Evolutionary conservation across 2,888 invertebrate species (phyloP), one percentile per base, ranked within the genome.

Genomic region (Apoda limacodes): DNA sequence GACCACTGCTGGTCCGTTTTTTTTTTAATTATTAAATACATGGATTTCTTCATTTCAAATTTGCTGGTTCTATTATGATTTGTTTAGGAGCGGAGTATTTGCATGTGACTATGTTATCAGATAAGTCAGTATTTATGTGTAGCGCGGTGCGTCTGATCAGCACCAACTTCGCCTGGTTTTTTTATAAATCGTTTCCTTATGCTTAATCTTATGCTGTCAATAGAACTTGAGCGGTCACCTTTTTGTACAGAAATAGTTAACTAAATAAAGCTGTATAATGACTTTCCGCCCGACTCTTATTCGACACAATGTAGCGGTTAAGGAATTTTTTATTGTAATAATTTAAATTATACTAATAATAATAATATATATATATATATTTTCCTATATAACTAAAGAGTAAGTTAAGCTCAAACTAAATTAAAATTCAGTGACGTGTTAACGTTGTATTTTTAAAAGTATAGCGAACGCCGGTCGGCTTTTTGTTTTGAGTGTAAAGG

Each of bases 401-500:
- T 75, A 74, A 75, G 70, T 64, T 75, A 70, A 80, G 76, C 78
- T 80, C 76, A 80, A 76, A 76, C 56, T 66, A 63, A 68, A 66
- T 61, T 60, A 55, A 55, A n/a, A 50, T 48, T 42, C 55, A 52
- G 57, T 49, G 51, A 49, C 46, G 50, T 52, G 46, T 45, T 45
- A 37, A 17, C 7, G 17, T 54, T 55, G 52, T 51, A 52, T 56
- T 59, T 56, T 56, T 51, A 38, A 54, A 57, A 49, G 56, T 61
- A 57, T 50, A 52, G 58, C 54, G 50, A 53, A 49, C 55, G 62
- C 62, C 64, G 60, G 65, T 65, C 62, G 70, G 72, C 69, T 69
- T 71, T 65, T 17, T 72, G 56, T 63, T 64, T 74, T 68, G 70
- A 68, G 60, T 71, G 64, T 74, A 64, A 66, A 56, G 43, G 50